phyloP scores from a whole-genome alignment of 2,888 invertebrate genomes.

The Apeira syringaria region DNA sequence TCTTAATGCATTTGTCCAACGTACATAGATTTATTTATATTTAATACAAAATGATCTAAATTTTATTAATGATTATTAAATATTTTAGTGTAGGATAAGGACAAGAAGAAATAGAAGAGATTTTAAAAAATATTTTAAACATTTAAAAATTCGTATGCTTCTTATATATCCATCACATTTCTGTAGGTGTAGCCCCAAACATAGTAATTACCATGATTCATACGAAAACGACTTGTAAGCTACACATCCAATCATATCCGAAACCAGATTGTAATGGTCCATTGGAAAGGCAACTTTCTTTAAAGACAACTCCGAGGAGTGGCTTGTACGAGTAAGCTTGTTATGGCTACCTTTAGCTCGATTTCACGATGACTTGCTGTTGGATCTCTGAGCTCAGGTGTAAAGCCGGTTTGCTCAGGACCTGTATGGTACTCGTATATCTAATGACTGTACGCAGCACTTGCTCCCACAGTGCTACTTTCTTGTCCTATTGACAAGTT shows the following conservation, averaged over 20 bases:
- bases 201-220: slow-evolving; percentile 16
- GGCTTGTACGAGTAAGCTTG: slow-evolving; percentile 28
- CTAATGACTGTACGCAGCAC: slow-evolving; percentile 61
- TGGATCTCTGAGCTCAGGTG: slow-evolving; percentile 16
- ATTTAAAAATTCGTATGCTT: background rate
- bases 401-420: slow-evolving; percentile 60
- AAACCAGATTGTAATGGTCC: slow-evolving; percentile 42
- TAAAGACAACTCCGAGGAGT: slow-evolving; percentile 40
- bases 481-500: slow-evolving; percentile 46
- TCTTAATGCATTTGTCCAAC: too few relatives aligned
- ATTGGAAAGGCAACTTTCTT: slow-evolving; percentile 67
- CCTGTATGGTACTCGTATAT: slow-evolving; percentile 52
- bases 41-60: too few relatives aligned
- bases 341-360: slow-evolving; percentile 57
- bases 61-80: too few relatives aligned
- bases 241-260: slow-evolving; percentile 23
- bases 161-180: background rate
- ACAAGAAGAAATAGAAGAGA: too few relatives aligned
- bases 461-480: slow-evolving; percentile 55
- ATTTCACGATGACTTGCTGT: slow-evolving; percentile 72
- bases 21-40: too few relatives aligned
- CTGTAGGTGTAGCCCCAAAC: slow-evolving; percentile 9
- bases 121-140: too few relatives aligned
- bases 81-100: too few relatives aligned
- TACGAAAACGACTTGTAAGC: slow-evolving; percentile 10